Conservation (phyloP, 2,888 invertebrate species). For the Cyaniris semiargus region DNA sequence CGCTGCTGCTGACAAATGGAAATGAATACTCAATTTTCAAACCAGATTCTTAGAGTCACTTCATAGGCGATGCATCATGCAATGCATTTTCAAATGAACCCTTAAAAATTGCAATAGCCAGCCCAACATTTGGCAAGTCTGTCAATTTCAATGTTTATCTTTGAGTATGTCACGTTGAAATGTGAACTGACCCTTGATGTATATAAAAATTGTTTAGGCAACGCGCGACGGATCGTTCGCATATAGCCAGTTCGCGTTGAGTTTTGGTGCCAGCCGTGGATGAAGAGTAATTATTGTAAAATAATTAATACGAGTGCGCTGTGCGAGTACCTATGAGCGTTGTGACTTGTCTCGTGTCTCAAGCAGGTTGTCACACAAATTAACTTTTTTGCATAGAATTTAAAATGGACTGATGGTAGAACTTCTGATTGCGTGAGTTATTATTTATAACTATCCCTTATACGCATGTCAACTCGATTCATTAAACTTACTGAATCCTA, state of each 20-base stretch:
- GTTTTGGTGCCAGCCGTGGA: background rate
- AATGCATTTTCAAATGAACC: background rate
- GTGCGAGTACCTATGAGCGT: background rate
- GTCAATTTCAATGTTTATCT: too few relatives aligned
- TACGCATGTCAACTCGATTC: background rate
- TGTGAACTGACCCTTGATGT: too few relatives aligned
- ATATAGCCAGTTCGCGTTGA: too few relatives aligned
- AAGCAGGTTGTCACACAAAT: background rate
- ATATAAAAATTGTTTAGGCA: too few relatives aligned
- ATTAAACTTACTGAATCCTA: background rate
- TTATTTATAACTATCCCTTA: background rate
- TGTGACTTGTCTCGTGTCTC: background rate
- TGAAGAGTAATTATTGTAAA: background rate
- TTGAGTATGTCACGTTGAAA: too few relatives aligned
- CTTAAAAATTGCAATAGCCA: background rate
- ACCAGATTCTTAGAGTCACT: too few relatives aligned
- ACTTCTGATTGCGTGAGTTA: background rate
- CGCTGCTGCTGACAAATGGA: too few relatives aligned
- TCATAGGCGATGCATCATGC: too few relatives aligned
- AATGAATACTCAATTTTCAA: too few relatives aligned
- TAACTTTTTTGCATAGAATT: slow-evolving; percentile 13
- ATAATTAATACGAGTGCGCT: background rate
- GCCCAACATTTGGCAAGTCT: too few relatives aligned
- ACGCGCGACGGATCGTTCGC: too few relatives aligned
- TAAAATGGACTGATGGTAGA: background rate